phyloP scores from a whole-genome alignment of 1,140 invertebrate species.

The Aphidius gifuensis region DNA sequence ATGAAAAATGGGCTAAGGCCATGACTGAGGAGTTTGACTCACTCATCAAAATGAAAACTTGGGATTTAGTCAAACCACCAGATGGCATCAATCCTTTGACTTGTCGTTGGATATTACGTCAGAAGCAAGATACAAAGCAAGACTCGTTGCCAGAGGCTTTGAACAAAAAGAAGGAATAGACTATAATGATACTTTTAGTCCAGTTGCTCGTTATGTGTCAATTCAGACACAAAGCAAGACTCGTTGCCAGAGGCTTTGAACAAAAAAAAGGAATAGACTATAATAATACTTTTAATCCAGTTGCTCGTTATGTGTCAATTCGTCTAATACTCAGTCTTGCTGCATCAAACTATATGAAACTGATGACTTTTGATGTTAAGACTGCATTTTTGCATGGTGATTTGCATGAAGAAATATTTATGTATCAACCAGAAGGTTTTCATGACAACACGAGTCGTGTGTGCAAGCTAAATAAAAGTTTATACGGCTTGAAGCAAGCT shows the following conservation, averaged over 20 bases:
- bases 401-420: slow-evolving; percentile 42
- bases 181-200: too few relatives aligned
- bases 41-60: slow-evolving; percentile 21
- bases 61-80: slow-evolving; percentile 39
- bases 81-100: slow-evolving; percentile 37
- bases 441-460: slow-evolving; percentile 24
- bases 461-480: slow-evolving; percentile 22
- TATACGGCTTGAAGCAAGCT: slow-evolving; percentile 27
- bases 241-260: slow-evolving; percentile 41
- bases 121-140: too few relatives aligned
- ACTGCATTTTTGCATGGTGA: slow-evolving; percentile 46
- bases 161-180: too few relatives aligned
- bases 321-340: slow-evolving; percentile 1
- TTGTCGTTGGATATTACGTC: too few relatives aligned
- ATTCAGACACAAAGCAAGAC: too few relatives aligned
- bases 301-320: slow-evolving; percentile 1
- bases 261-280: slow-evolving; percentile 41
- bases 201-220: too few relatives aligned
- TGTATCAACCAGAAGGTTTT: slow-evolving; percentile 39
- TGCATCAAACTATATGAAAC: slow-evolving; percentile 18
- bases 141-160: too few relatives aligned
- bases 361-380: slow-evolving; percentile 48
- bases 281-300: slow-evolving; percentile 10
- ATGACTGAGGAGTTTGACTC: slow-evolving; percentile 2
- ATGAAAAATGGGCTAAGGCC: slow-evolving; percentile 10